Evolutionary conservation across 2,888 invertebrate species (phyloP), one percentile per base, ranked within the genome.

Genomic region (Ferrisia virgata): DNA sequence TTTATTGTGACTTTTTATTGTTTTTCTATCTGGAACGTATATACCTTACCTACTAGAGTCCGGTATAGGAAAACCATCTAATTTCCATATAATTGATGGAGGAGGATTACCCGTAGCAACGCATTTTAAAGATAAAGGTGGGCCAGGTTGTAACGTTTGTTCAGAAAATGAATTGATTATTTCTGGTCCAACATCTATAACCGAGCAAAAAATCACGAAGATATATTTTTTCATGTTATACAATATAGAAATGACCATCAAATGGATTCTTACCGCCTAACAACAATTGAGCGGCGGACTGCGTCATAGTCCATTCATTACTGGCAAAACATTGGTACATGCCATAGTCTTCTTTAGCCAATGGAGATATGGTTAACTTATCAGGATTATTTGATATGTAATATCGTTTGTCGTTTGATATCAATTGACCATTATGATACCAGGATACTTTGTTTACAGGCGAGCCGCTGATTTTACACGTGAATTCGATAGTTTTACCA

Each of bases 61-160:
- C 39, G 94, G 94, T 88, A 95, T 92, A 81, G 95, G 93, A 89
- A 95, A 96, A 78, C 95, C 96, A 88, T 96, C 96, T 86, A 96
- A 91, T 9, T 94, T 92, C 97, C 97, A 98, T 80, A 93, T 93
- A 89, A 98, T 96, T 89, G 95, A 94, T 3, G 97, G 97, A 80
- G 95, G 94, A 8, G 97, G 97, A 89, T 96, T 97, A 80, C 97
- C 97, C 87, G 95, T 94, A n/a, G 96, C 96, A 85, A 95, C 95
- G 90, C 97, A 98, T 89, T 96, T 95, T 86, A 98, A 91, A 25
- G 96, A 96, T 79, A 97, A 95, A 86, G 95, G 94, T 40, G 96
- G 96, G 22, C 97, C 97, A 0, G 96, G 96, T 88, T 96, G 96
- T 85, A 97, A 90, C 11, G 96, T 96, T 89, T 96, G 96, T 89